Conservation (phyloP, 2,113 vertebrate species). For the Brachyistius frenatus region DNA sequence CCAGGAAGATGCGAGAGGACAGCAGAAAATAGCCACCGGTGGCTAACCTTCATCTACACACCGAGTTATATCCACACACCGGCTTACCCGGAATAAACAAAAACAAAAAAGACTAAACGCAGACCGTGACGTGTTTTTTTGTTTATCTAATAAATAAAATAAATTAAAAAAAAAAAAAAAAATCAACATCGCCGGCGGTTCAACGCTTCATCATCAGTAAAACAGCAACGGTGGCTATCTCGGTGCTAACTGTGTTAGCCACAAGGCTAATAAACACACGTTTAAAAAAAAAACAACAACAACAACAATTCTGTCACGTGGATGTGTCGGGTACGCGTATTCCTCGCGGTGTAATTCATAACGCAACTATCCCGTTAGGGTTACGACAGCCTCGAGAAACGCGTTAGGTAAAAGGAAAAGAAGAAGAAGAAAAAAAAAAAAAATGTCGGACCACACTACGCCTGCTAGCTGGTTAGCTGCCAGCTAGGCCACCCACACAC, state of each 20-base stretch:
- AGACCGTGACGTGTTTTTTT: no score
- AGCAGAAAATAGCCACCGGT: slow-evolving; percentile 55
- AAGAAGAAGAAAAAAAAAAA: no score
- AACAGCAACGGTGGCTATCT: slow-evolving; percentile 66
- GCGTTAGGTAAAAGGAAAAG: no score
- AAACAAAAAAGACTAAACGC: no score
- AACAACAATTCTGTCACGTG: slow-evolving; percentile 48
- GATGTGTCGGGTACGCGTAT: not conserved
- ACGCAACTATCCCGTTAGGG: not conserved
- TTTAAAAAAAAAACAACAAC: slow-evolving; percentile 60
- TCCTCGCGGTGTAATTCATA: not conserved
- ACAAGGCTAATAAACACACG: slow-evolving; percentile 61
- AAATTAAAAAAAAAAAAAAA: no score
- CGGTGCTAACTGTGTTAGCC: slow-evolving; percentile 70
- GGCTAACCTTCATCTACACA: slow-evolving; percentile 37
- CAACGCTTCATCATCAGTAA: slow-evolving; percentile 60
- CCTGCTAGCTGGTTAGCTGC: slow-evolving; percentile 75
- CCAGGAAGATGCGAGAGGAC: slow-evolving; percentile 72
- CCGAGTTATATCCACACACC: not conserved
- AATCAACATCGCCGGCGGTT: not conserved
- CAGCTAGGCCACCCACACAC: slow-evolving; percentile 77
- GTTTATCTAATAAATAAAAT: no score
- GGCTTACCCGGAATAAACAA: not conserved
- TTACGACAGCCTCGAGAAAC: no score
- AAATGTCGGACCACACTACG: slow-evolving; percentile 42